Conservation (phyloP, 2,888 invertebrate species). For the Drosophila atripex region DNA sequence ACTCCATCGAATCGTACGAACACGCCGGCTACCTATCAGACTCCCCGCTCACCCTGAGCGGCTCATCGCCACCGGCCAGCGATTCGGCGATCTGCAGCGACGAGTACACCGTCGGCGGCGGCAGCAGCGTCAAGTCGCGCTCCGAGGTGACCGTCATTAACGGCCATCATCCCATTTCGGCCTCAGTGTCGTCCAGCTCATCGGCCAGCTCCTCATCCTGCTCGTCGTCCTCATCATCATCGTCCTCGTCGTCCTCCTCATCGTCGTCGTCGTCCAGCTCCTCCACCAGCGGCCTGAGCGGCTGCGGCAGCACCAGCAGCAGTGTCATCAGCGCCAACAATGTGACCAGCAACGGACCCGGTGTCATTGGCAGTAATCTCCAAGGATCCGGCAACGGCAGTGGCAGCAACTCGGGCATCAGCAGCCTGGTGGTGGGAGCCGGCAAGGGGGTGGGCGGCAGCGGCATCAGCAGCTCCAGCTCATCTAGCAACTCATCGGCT, state of each 20-base stretch:
- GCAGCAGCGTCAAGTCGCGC: slow-evolving; percentile 67
- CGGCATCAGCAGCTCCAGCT: slow-evolving; percentile 32
- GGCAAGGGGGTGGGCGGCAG: slow-evolving; percentile 60
- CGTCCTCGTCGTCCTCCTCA: slow-evolving; percentile 78
- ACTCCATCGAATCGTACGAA: slow-evolving; percentile 95
- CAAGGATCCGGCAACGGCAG: slow-evolving; percentile 51
- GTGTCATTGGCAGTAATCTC: slow-evolving; percentile 85
- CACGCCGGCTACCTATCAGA: slow-evolving; percentile 91
- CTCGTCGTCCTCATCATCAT: slow-evolving; percentile 75
- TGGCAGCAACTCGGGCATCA: slow-evolving; percentile 47
- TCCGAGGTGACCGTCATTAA: slow-evolving; percentile 78
- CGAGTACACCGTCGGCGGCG: slow-evolving; percentile 84
- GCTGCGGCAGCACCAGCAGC: slow-evolving; percentile 86
- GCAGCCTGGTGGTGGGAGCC: slow-evolving; percentile 65
- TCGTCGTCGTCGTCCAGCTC: slow-evolving; percentile 72
- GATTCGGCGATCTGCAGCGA: slow-evolving; percentile 91
- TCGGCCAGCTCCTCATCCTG: slow-evolving; percentile 81
- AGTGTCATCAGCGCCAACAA: slow-evolving; percentile 69
- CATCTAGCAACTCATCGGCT: slow-evolving; percentile 48
- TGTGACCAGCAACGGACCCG: slow-evolving; percentile 83
- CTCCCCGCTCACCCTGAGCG: slow-evolving; percentile 92
- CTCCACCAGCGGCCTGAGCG: slow-evolving; percentile 85
- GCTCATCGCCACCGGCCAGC: slow-evolving; percentile 93
- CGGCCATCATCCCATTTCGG: slow-evolving; percentile 82
- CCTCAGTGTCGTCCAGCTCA: slow-evolving; percentile 81